A percentile compares a stretch with the other conserved stretches of the same genome.
Evolutionary conservation across 2,888 invertebrate genomes (phyloP).

Genomic region (Brenthis hecate): DNA sequence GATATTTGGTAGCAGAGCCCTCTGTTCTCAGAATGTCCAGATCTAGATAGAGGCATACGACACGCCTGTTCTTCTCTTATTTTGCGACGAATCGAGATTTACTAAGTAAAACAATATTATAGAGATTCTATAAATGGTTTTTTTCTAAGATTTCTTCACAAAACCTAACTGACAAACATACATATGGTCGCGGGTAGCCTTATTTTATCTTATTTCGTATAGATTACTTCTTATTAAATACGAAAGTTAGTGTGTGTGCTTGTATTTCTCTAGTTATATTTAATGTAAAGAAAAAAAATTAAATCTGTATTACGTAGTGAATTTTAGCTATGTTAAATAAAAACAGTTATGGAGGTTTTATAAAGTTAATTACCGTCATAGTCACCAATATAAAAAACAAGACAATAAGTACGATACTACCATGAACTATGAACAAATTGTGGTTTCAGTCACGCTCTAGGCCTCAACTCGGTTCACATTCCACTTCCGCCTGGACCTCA

Average conservation of each 20-base stretch:
- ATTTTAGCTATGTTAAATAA: too few species aligned
- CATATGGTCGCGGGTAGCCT: too few species aligned
- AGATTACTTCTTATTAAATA: too few species aligned
- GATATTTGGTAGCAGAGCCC: conserved; percentile 79
- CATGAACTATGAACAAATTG: conserved; percentile 47
- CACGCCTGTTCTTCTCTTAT: conserved; percentile 72
- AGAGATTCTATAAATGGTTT: background rate
- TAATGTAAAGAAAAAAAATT: too few species aligned
- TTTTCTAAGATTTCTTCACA: too few species aligned
- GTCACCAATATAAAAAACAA: conserved; percentile 6
- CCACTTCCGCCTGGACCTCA: conserved; percentile 72
- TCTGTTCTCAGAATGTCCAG: conserved; percentile 73
- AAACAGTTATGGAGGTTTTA: background rate
- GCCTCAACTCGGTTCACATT: conserved; percentile 72
- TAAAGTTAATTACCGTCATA: background rate
- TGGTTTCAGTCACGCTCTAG: conserved; percentile 74
- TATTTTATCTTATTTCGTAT: too few species aligned
- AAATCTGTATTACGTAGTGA: too few species aligned
- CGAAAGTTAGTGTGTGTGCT: too few species aligned
- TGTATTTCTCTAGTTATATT: too few species aligned
- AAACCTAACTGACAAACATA: too few species aligned
- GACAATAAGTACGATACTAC: conserved; percentile 15
- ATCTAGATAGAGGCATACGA: conserved; percentile 76
- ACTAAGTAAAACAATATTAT: conserved; percentile 35
- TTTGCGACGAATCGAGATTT: conserved; percentile 52